Conservation (phyloP, 2,888 invertebrate genomes). For the Tenthredo livida region DNA sequence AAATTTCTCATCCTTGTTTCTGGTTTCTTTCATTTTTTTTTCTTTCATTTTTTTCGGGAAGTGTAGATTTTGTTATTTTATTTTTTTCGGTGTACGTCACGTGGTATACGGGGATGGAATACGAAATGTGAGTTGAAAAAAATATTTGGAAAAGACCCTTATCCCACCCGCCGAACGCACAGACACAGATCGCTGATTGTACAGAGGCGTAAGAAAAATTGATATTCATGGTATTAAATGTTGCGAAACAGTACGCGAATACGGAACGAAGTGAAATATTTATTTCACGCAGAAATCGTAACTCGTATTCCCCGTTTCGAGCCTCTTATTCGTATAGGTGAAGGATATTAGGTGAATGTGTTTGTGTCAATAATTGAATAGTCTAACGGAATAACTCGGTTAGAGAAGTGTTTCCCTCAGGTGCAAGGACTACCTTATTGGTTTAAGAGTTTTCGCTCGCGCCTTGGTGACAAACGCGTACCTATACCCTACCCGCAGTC, state of each 20-base stretch:
- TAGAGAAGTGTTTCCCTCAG: constrained; percentile 14
- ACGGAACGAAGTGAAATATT: background rate
- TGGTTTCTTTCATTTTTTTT: background rate
- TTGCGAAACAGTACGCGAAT: constrained; percentile 12
- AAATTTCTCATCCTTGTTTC: background rate
- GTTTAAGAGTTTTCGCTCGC: constrained; percentile 28
- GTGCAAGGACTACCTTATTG: constrained; percentile 27
- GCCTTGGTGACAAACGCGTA: constrained; percentile 24
- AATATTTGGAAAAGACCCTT: background rate
- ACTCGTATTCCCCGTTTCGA: background rate
- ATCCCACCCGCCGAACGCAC: background rate
- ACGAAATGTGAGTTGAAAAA: background rate
- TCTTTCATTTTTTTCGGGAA: no score
- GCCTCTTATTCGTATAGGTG: background rate
- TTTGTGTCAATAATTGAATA: constrained; percentile 30
- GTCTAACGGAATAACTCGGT: constrained; percentile 36
- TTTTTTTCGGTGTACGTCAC: constrained; percentile 8
- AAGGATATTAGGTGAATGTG: constrained; percentile 33
- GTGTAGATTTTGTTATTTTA: constrained; percentile 15
- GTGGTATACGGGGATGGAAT: constrained; percentile 22
- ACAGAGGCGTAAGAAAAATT: constrained; percentile 38
- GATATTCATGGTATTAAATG: constrained; percentile 39
- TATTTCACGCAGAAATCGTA: background rate
- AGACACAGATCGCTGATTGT: constrained; percentile 25
- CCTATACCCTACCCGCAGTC: background rate